These are phyloP conservation scores for Scatophagus argus DNA, from an alignment of 2,113 vertebrate species.

Conservation along the genomic window DNA sequence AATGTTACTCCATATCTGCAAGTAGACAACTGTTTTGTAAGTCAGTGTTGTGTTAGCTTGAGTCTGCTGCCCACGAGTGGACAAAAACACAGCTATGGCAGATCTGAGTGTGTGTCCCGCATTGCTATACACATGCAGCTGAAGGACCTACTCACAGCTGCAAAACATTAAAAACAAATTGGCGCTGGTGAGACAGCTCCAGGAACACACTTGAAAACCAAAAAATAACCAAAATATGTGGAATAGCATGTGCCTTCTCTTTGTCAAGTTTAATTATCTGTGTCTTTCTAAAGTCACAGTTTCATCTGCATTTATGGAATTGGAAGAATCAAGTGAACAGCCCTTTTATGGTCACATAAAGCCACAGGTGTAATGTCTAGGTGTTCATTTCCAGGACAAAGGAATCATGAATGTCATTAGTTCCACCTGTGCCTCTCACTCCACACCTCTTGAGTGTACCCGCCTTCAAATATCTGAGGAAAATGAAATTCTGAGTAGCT, in stretches of 20 bases:
- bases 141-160: slow-evolving; percentile 25
- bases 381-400: too few relatives aligned
- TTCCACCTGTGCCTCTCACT: slow-evolving; percentile 32
- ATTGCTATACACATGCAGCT: neutral
- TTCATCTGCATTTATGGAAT: neutral
- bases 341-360: too few relatives aligned
- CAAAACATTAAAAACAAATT: slow-evolving; percentile 28
- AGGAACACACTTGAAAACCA: slow-evolving; percentile 16
- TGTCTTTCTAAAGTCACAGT: neutral
- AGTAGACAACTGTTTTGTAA: neutral
- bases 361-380: slow-evolving; percentile 8
- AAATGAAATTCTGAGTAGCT: neutral
- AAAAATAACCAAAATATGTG: neutral
- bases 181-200: neutral
- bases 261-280: neutral
- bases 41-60: neutral
- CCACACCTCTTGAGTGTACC: neutral
- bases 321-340: too few relatives aligned
- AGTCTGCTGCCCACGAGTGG: neutral
- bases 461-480: neutral
- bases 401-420: slow-evolving; percentile 40
- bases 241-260: neutral
- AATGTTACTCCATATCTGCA: too few relatives aligned
- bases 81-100: neutral
- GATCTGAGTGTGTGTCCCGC: neutral